phyloP scores from a whole-genome alignment of 2,113 vertebrate genomes.

The Peromyscus californicus region DNA sequence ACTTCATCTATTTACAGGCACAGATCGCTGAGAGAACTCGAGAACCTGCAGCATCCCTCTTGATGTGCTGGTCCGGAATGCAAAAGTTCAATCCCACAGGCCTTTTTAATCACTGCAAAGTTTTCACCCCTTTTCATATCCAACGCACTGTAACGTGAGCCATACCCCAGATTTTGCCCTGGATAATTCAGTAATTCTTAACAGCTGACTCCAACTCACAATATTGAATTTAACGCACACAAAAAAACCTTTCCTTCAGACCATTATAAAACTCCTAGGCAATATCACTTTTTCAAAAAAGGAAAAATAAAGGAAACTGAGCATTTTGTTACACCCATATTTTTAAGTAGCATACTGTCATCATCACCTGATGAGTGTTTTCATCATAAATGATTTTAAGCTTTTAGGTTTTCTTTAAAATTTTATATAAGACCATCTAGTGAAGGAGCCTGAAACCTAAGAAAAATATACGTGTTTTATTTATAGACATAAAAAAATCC shows the following conservation, averaged over 20 bases:
- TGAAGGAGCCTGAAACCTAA: not conserved
- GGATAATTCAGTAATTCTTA: slow-evolving; percentile 83
- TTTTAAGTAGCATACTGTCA: slow-evolving; percentile 55
- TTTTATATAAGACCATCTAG: not conserved
- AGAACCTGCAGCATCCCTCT: slow-evolving; percentile 73
- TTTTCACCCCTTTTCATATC: slow-evolving; percentile 78
- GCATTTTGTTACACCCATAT: slow-evolving; percentile 52
- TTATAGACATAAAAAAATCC: slow-evolving; percentile 32
- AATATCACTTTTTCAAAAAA: slow-evolving; percentile 2
- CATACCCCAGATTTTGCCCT: slow-evolving; percentile 74
- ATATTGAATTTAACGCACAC: slow-evolving; percentile 48
- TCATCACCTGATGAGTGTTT: slow-evolving; percentile 61
- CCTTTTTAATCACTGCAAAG: slow-evolving; percentile 78
- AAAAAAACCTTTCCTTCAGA: slow-evolving; percentile 37
- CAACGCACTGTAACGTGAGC: slow-evolving; percentile 77
- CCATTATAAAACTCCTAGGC: slow-evolving; percentile 56
- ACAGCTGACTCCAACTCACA: slow-evolving; percentile 82
- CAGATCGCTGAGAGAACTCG: slow-evolving; percentile 54
- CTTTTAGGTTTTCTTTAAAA: not conserved
- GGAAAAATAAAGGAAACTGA: slow-evolving; percentile 63
- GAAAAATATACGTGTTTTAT: slow-evolving; percentile 60
- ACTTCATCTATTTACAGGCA: slow-evolving; percentile 71
- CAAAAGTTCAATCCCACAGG: slow-evolving; percentile 72
- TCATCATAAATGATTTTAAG: slow-evolving; percentile 35
- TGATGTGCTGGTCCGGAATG: slow-evolving; percentile 75